Evolutionary conservation across 2,113 vertebrate genomes (phyloP), one percentile per base, ranked within the genome.

Genomic region (Geococcyx californianus): DNA sequence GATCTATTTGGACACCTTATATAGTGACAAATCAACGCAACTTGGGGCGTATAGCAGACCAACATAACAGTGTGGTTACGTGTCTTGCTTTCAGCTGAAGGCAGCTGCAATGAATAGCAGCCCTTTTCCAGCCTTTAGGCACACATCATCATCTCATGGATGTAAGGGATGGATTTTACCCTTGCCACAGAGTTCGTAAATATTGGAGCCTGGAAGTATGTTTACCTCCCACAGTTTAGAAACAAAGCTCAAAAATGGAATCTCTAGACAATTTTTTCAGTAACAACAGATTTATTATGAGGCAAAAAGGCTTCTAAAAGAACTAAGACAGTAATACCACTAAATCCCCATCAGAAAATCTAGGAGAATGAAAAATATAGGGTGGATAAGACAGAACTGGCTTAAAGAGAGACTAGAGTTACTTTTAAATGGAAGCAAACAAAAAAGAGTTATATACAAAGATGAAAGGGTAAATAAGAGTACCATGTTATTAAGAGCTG

Each of bases 261-360:
- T 42, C 47, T 51, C 34, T 21, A 40, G 28, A 21, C 1, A 20
- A 17, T 14, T 54, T 45, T 25, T 23, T 1, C 28, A 59, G 33
- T 24, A 28, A 51, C 45, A 23, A 29, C 69, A 25, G 51, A 68
- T 84, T 77, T 84, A 21, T 51, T 25, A 49, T 1, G 11, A 89
- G 47, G 18, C 23, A 74, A 55, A 67, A 77, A 75, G 26, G 19
- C 33, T 87, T 70, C n/a, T 49, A 51, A 26, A 89, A 67, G 54
- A 84, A 94, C 14, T 45, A 64, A 79, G 16, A 56, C 1, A 70
- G 75, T 77, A 90, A 94, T 91, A 92, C 87, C 29, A 76, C 49
- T 38, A 68, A 76, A 93, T 31, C 15, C 13, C 47, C 49, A 79
- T n/a, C 47, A 79, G 74, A 76, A 84, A 89, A 92, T 42, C 10